Evolutionary conservation across 2,797 vertebrate genomes (phyloP).

Genomic region (Enteromius thamalakanensis): DNA sequence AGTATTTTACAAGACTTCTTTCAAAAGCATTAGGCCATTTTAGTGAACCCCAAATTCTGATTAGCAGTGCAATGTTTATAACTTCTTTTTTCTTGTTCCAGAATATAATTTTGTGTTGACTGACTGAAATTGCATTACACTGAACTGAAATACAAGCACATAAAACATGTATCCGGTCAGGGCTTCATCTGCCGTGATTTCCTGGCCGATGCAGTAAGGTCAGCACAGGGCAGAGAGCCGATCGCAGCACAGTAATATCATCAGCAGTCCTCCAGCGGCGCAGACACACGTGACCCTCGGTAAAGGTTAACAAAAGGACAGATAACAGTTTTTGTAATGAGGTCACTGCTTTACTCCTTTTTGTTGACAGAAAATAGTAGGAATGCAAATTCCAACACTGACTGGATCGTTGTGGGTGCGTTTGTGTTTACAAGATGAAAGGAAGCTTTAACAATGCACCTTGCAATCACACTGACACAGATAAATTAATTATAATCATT

Average conservation of each 20-base stretch:
- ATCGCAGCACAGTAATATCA: slow-evolving; percentile 13
- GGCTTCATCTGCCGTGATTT: background rate
- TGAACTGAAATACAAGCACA: background rate
- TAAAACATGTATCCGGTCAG: background rate
- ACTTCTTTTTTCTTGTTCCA: background rate
- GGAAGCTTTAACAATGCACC: slow-evolving; percentile 41
- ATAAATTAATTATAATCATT: slow-evolving; percentile 58
- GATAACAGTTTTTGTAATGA: background rate
- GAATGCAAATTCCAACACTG: background rate
- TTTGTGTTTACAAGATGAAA: slow-evolving; percentile 48
- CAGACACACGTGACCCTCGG: background rate
- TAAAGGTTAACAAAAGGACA: slow-evolving; percentile 10
- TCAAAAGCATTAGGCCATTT: background rate
- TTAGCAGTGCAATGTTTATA: background rate
- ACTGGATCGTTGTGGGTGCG: background rate
- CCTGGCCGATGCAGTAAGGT: background rate
- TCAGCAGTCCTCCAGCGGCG: background rate
- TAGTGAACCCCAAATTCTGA: background rate
- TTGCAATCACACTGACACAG: slow-evolving; percentile 35
- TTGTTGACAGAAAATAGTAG: slow-evolving; percentile 13
- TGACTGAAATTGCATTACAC: background rate
- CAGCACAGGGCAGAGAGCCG: background rate
- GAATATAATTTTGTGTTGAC: background rate
- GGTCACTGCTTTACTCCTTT: background rate
- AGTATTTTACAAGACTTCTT: too few relatives aligned